phyloP scores from a whole-genome alignment of 2,797 vertebrate genomes.

The Micrastur ruficollis region DNA sequence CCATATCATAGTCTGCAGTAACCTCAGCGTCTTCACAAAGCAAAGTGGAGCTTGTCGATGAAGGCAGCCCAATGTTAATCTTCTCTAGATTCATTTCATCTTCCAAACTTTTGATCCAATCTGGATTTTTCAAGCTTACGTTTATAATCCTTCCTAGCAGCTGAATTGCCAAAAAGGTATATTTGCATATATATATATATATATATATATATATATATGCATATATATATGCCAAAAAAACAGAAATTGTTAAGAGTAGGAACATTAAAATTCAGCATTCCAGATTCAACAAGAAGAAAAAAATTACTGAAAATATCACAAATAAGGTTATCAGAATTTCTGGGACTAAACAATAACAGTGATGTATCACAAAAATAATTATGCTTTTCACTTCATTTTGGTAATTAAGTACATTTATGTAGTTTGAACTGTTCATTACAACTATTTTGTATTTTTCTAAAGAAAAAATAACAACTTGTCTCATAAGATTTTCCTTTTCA shows the following conservation, averaged over 20 bases:
- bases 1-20: conserved; percentile 94
- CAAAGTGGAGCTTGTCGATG: conserved; percentile 92
- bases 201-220: too few species aligned
- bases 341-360: not conserved
- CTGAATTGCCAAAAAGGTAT: conserved; percentile 65
- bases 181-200: too few species aligned
- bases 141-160: conserved; percentile 85
- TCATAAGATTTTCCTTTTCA: not conserved
- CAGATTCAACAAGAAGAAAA: not conserved
- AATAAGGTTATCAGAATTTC: not conserved
- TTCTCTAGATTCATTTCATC: conserved; percentile 95
- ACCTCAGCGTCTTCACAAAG: conserved; percentile 92
- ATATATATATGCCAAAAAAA: not conserved
- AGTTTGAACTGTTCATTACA: not conserved
- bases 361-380: not conserved
- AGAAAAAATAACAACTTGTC: not conserved
- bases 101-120: conserved; percentile 93
- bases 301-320: not conserved
- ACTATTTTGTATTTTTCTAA: not conserved
- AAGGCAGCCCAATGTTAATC: conserved; percentile 86
- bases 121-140: conserved; percentile 90
- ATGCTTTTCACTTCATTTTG: not conserved
- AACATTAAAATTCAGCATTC: not conserved
- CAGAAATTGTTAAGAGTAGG: not conserved
- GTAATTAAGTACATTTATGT: not conserved